Evolutionary conservation across 1,140 invertebrate species (phyloP).

Genomic region (Drosophila pectinifera): DNA sequence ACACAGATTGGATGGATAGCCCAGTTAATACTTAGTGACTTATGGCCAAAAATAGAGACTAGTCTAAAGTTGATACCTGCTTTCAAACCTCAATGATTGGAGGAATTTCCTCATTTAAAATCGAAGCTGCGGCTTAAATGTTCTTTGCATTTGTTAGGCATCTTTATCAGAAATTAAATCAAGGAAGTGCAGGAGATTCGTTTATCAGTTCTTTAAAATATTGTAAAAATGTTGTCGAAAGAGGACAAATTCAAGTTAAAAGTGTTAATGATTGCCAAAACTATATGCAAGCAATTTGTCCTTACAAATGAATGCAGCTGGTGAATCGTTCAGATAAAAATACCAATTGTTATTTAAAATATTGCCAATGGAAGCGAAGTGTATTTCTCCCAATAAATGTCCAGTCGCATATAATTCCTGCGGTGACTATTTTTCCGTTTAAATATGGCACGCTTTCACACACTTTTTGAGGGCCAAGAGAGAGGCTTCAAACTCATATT

Average conservation of each 20-base stretch:
- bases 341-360: not conserved
- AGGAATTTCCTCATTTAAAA: no score
- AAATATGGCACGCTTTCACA: not conserved
- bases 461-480: not conserved
- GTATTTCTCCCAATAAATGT: not conserved
- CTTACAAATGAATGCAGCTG: not conserved
- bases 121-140: no score
- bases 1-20: not conserved
- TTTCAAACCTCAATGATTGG: no score
- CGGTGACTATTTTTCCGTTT: not conserved
- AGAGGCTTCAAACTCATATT: constrained; percentile 24
- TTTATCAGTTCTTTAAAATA: no score
- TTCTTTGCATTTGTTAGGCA: no score
- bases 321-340: not conserved
- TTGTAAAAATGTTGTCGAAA: no score
- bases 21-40: not conserved
- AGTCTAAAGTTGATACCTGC: no score
- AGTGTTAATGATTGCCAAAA: not conserved
- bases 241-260: not conserved
- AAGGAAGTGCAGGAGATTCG: no score
- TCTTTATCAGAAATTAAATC: no score
- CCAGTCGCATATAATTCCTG: not conserved
- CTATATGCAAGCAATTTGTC: not conserved
- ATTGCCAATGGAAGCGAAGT: not conserved
- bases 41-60: no score